Evolutionary conservation across 2,888 invertebrate genomes (phyloP).

Genomic region (Clusia tigrina): DNA sequence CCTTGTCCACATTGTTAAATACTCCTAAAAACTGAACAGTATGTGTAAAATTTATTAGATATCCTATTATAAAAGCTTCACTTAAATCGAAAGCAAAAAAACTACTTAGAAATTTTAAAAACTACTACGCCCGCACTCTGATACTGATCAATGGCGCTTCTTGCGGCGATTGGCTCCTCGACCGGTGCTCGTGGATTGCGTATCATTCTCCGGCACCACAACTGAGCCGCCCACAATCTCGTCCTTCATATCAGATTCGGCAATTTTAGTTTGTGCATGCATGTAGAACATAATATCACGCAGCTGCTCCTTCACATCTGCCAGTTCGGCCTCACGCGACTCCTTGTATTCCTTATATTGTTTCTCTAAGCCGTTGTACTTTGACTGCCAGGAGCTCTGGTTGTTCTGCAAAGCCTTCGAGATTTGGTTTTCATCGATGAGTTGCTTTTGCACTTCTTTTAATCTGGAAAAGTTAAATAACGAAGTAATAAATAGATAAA

Average conservation of each 20-base stretch:
- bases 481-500: slow-evolving; percentile 3
- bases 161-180: slow-evolving; percentile 49
- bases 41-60: too few species aligned
- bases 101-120: too few species aligned
- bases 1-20: too few species aligned
- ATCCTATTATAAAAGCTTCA: too few species aligned
- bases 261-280: slow-evolving; percentile 75
- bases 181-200: slow-evolving; percentile 36
- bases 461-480: slow-evolving; percentile 67
- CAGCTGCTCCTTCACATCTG: slow-evolving; percentile 89
- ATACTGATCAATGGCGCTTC: slow-evolving; percentile 53
- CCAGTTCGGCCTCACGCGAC: slow-evolving; percentile 76
- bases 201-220: slow-evolving; percentile 52
- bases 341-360: slow-evolving; percentile 66
- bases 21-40: too few species aligned
- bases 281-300: slow-evolving; percentile 97
- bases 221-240: slow-evolving; percentile 59
- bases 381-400: slow-evolving; percentile 76
- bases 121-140: too few species aligned
- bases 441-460: slow-evolving; percentile 72
- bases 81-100: too few species aligned
- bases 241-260: slow-evolving; percentile 60
- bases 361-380: slow-evolving; percentile 69
- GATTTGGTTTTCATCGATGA: slow-evolving; percentile 86
- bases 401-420: slow-evolving; percentile 80